Base-by-base conservation (phyloP, 2,888 invertebrate genomes). In the Agonopterix subpropinquella region DNA sequence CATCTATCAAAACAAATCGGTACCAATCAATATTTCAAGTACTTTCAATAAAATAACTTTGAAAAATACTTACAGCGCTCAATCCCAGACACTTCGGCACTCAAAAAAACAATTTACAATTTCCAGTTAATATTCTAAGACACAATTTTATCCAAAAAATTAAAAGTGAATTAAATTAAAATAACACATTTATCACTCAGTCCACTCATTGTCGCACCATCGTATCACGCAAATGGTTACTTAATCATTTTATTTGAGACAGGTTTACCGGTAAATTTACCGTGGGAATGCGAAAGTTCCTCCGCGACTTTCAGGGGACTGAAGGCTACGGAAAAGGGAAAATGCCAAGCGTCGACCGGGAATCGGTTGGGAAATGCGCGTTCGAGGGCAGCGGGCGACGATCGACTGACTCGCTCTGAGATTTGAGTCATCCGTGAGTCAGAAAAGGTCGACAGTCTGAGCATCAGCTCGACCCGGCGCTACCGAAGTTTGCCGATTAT, bases 261-360 rank as follows among this genome's bases (percentile, higher is more conserved):
- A 58, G 64, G 61, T 62, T 60, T 58, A 59, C 64, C 70, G 73
- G 66, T 54, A 47, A 45, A 50, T 48, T 54, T 52, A 51, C 52
- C 47, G 52, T 49, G 53, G 50, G 59, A 57, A 54, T 62, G 69
- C 66, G 55, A 56, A 52, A 54, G 58, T 64, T 66, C 59, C 70
- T 52, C 64, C 59, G 59, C 65, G 65, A 56, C 63, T 69, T 77
- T 73, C 73, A 77, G 77, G 63, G 68, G 67, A 87, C 84, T 85
- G 72, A 77, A 81, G 77, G 78, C 81, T 84, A 81, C 82, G 74
- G 81, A 83, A 86, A 83, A 85, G 74, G 82, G 83, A 86, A 83
- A 85, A 82, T 76, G 72, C 77, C 71, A 77, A 81, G 79, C 82
- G 79, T 77, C 77, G 73, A 70, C 80, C 80, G 80, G 84, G 86